phyloP scores from a whole-genome alignment of 2,888 invertebrate genomes.

The Leucophenga montana region DNA sequence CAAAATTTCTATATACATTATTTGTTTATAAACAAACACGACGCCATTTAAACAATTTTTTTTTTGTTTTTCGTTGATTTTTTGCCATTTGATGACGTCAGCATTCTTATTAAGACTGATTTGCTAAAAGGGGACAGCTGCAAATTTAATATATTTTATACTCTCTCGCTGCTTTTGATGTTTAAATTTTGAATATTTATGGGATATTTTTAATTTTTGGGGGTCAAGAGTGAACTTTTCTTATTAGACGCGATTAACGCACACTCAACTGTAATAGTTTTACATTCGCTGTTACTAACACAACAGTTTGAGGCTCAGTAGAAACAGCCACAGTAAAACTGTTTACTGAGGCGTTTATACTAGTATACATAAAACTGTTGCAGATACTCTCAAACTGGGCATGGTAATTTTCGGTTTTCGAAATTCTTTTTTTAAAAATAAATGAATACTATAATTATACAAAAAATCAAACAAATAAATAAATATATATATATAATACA shows the following conservation, averaged over 20 bases:
- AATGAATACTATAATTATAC: background rate
- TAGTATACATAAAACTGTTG: background rate
- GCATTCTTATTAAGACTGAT: slow-evolving; percentile 32
- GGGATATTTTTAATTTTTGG: background rate
- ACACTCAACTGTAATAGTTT: background rate
- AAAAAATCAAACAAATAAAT: slow-evolving; percentile 24
- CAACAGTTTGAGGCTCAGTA: background rate
- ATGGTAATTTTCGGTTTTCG: background rate
- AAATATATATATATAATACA: slow-evolving; percentile 16
- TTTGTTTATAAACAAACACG: slow-evolving; percentile 3
- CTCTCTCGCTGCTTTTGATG: slow-evolving; percentile 33
- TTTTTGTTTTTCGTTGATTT: slow-evolving; percentile 14
- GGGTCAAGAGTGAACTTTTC: too few species aligned
- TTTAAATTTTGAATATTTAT: slow-evolving; percentile 10
- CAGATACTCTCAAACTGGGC: slow-evolving; percentile 32
- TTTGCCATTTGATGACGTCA: slow-evolving; percentile 50
- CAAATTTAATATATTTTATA: slow-evolving; percentile 12
- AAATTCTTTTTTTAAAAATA: background rate
- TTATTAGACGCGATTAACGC: too few species aligned
- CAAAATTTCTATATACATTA: background rate
- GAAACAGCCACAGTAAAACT: too few species aligned
- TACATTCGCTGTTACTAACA: background rate
- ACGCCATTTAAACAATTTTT: background rate
- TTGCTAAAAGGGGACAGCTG: slow-evolving; percentile 36
- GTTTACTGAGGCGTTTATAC: too few species aligned